Conservation (phyloP, 2,113 vertebrate genomes). For the Platysteira castanea region DNA sequence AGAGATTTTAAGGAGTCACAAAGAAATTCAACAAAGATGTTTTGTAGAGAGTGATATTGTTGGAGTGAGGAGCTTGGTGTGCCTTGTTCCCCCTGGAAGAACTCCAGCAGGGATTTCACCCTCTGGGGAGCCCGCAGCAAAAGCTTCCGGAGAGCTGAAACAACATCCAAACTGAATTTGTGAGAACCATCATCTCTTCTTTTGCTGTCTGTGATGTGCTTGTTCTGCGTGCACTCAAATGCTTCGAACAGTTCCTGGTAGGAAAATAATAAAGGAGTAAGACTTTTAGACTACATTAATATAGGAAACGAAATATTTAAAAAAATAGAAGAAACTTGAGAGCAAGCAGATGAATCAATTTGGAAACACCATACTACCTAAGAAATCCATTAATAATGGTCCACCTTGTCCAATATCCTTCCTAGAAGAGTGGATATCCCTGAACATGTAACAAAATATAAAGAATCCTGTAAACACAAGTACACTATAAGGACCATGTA, state of each 20-base stretch:
- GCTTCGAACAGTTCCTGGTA: slow-evolving; percentile 82
- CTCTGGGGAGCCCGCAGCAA: slow-evolving; percentile 76
- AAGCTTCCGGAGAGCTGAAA: slow-evolving; percentile 78
- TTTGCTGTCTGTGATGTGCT: background rate
- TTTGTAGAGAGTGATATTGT: slow-evolving; percentile 66
- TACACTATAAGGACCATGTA: background rate
- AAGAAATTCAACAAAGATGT: slow-evolving; percentile 81
- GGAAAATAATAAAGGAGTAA: background rate
- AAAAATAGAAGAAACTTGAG: background rate
- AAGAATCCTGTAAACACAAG: background rate
- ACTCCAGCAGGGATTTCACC: slow-evolving; percentile 78
- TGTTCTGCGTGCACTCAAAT: slow-evolving; percentile 67
- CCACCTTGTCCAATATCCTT: background rate
- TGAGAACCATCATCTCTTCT: slow-evolving; percentile 33
- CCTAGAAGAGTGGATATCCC: background rate
- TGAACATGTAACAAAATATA: background rate
- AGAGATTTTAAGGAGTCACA: slow-evolving; percentile 66
- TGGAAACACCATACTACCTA: background rate
- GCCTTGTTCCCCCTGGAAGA: slow-evolving; percentile 70
- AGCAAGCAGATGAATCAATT: background rate
- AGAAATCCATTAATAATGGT: background rate
- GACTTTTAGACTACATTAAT: background rate
- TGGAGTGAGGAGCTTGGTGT: background rate
- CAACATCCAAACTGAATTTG: slow-evolving; percentile 67
- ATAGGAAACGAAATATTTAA: background rate